These are phyloP conservation scores for Salvelinus sp. DNA, from an alignment of 2,113 vertebrate species.

Conservation along the genomic window DNA sequence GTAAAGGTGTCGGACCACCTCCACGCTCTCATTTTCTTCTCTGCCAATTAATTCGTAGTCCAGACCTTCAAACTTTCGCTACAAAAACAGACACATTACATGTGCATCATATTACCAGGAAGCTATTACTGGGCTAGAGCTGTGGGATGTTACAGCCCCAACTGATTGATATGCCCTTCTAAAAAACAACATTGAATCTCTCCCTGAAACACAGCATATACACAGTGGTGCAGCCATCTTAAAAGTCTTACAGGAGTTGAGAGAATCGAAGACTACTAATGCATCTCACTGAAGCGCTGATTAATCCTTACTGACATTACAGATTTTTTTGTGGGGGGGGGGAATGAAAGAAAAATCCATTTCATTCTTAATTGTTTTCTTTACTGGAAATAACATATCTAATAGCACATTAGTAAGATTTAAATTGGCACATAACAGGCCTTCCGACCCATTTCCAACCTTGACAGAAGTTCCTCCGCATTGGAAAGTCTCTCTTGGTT, in stretches of 20 bases:
- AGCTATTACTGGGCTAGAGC: conserved; percentile 41
- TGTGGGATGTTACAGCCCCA: conserved; percentile 45
- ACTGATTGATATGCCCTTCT: conserved; percentile 27
- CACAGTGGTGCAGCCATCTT: not conserved
- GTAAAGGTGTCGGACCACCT: conserved; percentile 38
- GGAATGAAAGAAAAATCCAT: not conserved
- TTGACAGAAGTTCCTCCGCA: not conserved
- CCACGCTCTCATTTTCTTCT: conserved; percentile 20
- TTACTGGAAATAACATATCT: conserved; percentile 56
- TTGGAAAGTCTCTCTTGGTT: conserved; percentile 1
- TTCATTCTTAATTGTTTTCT: conserved; percentile 52
- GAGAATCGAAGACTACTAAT: not conserved
- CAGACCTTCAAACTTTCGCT: conserved; percentile 28
- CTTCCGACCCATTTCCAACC: conserved; percentile 6
- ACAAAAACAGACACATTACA: conserved; percentile 4
- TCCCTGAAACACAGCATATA: conserved; percentile 7
- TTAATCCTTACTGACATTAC: conserved; percentile 3
- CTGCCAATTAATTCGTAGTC: not conserved
- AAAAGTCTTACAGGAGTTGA: not conserved
- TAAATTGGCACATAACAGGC: conserved; percentile 58
- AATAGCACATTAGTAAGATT: conserved; percentile 64
- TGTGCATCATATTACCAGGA: conserved; percentile 34
- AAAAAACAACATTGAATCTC: conserved; percentile 30
- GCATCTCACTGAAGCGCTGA: not conserved
- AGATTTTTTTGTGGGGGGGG: not conserved